Base-by-base conservation (phyloP, 2,888 invertebrate species). In the Rotaria socialis region DNA sequence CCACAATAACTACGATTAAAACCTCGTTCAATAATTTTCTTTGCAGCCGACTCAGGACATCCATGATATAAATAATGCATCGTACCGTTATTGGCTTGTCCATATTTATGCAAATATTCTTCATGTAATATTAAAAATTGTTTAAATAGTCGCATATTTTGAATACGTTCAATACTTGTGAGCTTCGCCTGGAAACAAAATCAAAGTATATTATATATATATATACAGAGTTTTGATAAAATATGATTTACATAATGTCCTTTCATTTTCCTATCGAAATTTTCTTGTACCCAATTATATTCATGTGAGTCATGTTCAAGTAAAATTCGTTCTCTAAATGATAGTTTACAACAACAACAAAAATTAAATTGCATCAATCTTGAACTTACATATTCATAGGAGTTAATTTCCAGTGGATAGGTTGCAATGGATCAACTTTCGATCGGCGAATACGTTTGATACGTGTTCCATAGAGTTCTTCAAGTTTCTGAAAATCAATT, bases 261-360 rank as follows among this genome's bases (percentile, higher is more conserved):
- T 1, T 35, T 11, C 67, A 67, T 67, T 27, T 27, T 35, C 24
- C 0, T 27, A 67, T 35, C 14, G 16, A 67, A 67, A 16, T 35
- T 27, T 0, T 67, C 16, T 67, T 67, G 16, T 16, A 67, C 35
- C 4, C 4, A 27, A 67, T 14, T 11, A 35, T 67, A 67, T 67
- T 67, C 67, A n/a, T 67, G 35, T 27, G 35, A 35, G 27, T 67
- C 27, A 11, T 10, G 14, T 11, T 67, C 35, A 14, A 67, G 67
- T 35, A 67, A 67, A 27, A 67, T 16, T 35, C 35, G 67, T 67
- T 67, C 67, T 67, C 67, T 67, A 67, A 67, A 67, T 55, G 55
- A 55, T 22, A 22, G 7, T 67, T 27, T 24, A 4, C 14, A 55
- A 22, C 19, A 55, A 55, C 8, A 55, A 55, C 0, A 55, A 4